Base-by-base conservation (phyloP, 2,888 invertebrate species). In the Erannis defoliaria region DNA sequence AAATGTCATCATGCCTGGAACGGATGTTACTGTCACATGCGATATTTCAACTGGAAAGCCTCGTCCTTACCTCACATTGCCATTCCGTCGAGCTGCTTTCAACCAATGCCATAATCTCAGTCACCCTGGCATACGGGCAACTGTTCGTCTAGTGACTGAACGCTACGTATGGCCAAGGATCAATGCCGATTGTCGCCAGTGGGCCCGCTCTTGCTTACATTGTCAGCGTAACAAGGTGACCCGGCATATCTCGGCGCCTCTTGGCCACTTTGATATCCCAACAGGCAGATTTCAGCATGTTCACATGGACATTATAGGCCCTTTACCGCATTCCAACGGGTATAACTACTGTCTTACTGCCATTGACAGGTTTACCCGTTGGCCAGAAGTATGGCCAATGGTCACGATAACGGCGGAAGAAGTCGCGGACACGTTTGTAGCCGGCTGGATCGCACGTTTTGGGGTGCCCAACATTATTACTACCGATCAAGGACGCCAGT, bases 341-440 rank as follows among this genome's bases (percentile, higher is more conserved):
- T 45, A 26, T 9, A 45, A 14, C 10, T 45, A 45, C 14, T 45
- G 43, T 14, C 43, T 45, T n/a, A n/a, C n/a, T n/a, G n/a, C n/a
- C n/a, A n/a, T n/a, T n/a, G n/a, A n/a, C n/a, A n/a, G n/a, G n/a
- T 45, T 26, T 19, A 45, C 43, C 0, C 43, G 43, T 1, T 45
- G 43, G 43, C 43, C 43, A 14, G 43, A 45, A 14, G 26, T 14
- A 26, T 23, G 23, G 26, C 43, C 43, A 3, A 23, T 45, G 23
- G 8, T 3, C 14, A 3, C 19, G 12, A 40, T 40, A 2, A 40
- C 40, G 1, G 42, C 42, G 2, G n/a, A n/a, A n/a, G n/a, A n/a
- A n/a, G n/a, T n/a, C n/a, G n/a, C n/a, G 16, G 43, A 23, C 8
- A 26, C 48, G 1, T 35, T 48, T 6, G 33, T 48, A 5, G n/a